These are phyloP conservation scores for Mus pahari DNA, from an alignment of 2,113 vertebrate species.

Conservation along the genomic window DNA sequence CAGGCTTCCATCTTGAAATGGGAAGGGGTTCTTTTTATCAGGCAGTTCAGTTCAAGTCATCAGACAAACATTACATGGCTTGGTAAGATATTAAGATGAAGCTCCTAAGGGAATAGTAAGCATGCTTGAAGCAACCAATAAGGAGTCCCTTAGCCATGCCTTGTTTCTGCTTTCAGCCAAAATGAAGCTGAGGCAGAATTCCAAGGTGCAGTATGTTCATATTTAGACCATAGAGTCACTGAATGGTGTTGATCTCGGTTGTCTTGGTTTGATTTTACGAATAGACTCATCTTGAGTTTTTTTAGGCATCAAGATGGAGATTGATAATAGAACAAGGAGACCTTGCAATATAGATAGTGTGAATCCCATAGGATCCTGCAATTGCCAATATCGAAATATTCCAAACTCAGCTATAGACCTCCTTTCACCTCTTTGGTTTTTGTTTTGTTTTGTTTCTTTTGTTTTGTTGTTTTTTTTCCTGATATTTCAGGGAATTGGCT, in stretches of 20 bases:
- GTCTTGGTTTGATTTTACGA: not conserved
- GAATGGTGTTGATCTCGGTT: not conserved
- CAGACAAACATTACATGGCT: too few relatives aligned
- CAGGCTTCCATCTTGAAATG: not conserved
- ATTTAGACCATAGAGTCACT: not conserved
- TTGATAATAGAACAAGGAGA: not conserved
- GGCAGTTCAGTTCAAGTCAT: not conserved
- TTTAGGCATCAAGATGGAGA: not conserved
- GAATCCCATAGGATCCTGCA: not conserved
- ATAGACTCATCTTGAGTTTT: not conserved
- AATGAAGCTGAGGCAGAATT: too few relatives aligned
- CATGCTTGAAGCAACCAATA: not conserved
- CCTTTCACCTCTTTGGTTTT: not conserved
- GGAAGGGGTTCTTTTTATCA: not conserved
- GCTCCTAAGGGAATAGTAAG: rapidly evolving
- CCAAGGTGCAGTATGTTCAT: not conserved
- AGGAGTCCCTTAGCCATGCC: not conserved
- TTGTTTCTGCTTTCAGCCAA: too few relatives aligned
- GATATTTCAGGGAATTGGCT: too few relatives aligned
- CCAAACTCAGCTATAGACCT: not conserved
- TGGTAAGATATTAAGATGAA: not conserved
- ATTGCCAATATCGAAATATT: not conserved
- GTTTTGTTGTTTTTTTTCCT: too few relatives aligned
- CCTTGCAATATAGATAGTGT: not conserved
- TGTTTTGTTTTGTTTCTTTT: too few relatives aligned